Evolutionary conservation across 2,113 vertebrate genomes (phyloP), one percentile per base, ranked within the genome.

Genomic region (Semnornis frantzii): DNA sequence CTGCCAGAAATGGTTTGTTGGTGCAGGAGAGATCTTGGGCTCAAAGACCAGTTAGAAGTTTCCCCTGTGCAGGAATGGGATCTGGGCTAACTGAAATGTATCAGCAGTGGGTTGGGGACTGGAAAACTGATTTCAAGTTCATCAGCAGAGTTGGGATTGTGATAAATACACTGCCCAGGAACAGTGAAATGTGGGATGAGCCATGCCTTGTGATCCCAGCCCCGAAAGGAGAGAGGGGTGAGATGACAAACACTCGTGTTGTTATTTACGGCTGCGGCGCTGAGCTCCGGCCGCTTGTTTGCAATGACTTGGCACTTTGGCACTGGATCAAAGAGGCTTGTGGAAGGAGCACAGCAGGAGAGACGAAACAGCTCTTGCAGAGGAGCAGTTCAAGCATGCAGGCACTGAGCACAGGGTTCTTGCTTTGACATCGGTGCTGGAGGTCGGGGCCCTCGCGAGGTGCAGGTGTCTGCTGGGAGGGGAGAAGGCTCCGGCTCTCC

Each of bases 21-120:
- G 14, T 21, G 62, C 5, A 19, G 58, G 39, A 82, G 27, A 60
- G 37, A 54, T 28, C 20, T 15, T 5, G 37, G 17, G 5, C 60
- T 46, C 9, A 2, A 17, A 10, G 12, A 8, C 11, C 28, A 37
- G 52, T 19, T 12, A 20, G 33, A 77, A 16, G 11, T 89, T 60
- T 60, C 31, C 14, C 70, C 39, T 0, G 0, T 0, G 0, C 0
- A 10, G 62, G 57, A 58, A 33, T 30, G 0, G 30, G 63, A 44
- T 66, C 46, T 1, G 1, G 21, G 33, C 8, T 10, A 25, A 15
- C 28, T 7, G 52, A 54, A 39, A 27, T 10, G 34, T 33, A 17
- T 34, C 21, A 4, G 23, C 13, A n/a, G 8, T 27, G 58, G 15
- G 54, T 30, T 18, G 16, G 23, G 66, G 24, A 7, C 27, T 25